phyloP scores from a whole-genome alignment of 2,797 vertebrate genomes.

The Carcharodon carcharias region DNA sequence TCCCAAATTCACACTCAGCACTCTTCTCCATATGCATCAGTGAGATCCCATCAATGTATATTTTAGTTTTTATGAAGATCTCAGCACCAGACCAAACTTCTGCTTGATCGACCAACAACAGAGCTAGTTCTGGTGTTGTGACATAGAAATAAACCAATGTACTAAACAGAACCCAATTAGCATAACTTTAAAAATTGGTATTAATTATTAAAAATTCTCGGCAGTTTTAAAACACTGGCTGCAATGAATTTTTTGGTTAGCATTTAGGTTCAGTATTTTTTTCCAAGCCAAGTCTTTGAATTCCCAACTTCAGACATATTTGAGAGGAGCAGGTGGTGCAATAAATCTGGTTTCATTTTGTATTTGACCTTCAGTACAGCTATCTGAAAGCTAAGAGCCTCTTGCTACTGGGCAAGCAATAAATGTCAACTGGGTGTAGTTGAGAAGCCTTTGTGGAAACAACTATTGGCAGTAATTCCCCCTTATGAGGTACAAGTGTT shows the following conservation, averaged over 20 bases:
- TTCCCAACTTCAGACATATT: conserved; percentile 8
- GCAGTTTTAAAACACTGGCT: background rate
- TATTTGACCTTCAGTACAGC: conserved; percentile 23
- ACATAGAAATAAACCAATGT: background rate
- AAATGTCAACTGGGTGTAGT: conserved; percentile 15
- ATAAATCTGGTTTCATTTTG: conserved; percentile 12
- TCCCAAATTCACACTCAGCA: background rate
- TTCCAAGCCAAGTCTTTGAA: background rate
- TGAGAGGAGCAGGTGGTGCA: conserved; percentile 19
- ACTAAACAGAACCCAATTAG: background rate
- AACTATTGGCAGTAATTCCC: conserved; percentile 21
- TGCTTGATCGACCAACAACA: background rate
- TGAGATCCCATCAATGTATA: background rate
- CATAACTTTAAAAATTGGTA: background rate
- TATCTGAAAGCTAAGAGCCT: background rate
- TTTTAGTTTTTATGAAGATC: background rate
- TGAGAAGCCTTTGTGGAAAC: conserved; percentile 31
- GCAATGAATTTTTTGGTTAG: background rate
- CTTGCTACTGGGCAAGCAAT: conserved; percentile 13
- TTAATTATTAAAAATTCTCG: background rate
- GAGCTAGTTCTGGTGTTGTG: background rate
- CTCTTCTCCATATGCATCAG: background rate
- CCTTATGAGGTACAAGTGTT: conserved; percentile 13
- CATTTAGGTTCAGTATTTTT: background rate
- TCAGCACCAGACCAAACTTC: background rate